These are phyloP conservation scores for Rhinolophus sinicus DNA, from an alignment of 2,113 vertebrate genomes.

Conservation along the genomic window DNA sequence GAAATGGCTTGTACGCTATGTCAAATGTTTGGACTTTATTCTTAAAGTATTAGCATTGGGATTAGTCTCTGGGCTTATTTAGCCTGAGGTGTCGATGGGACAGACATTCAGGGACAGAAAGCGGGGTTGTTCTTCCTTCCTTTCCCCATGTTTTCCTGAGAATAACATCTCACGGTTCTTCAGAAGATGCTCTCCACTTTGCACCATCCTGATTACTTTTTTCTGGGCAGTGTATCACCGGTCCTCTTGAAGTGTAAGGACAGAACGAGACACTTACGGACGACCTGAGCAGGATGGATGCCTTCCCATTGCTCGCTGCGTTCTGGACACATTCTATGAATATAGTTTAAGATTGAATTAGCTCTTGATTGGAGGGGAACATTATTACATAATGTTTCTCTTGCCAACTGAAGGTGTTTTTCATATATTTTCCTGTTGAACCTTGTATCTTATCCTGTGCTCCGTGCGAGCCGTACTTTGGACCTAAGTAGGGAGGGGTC, in stretches of 20 bases:
- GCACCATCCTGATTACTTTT: background rate
- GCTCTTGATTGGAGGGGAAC: background rate
- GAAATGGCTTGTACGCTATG: background rate
- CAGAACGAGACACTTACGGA: background rate
- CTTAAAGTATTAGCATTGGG: background rate
- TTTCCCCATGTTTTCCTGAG: conserved; percentile 19
- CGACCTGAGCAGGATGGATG: background rate
- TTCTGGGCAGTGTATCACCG: background rate
- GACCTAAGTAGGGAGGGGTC: background rate
- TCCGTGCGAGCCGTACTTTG: background rate
- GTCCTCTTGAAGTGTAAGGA: background rate
- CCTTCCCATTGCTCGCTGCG: background rate
- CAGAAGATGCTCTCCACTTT: background rate
- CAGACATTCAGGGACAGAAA: background rate
- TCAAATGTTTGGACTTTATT: conserved; percentile 5
- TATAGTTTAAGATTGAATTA: conserved; percentile 21
- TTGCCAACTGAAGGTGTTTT: conserved; percentile 13
- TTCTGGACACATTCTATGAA: background rate
- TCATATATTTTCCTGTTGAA: background rate
- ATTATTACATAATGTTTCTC: background rate
- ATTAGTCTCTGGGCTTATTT: background rate
- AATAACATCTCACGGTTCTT: background rate
- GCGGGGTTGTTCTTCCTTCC: background rate
- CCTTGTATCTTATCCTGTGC: background rate
- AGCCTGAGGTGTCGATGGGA: background rate